Base-by-base conservation (phyloP, 2,797 vertebrate species). In the Miopithecus talapoin region DNA sequence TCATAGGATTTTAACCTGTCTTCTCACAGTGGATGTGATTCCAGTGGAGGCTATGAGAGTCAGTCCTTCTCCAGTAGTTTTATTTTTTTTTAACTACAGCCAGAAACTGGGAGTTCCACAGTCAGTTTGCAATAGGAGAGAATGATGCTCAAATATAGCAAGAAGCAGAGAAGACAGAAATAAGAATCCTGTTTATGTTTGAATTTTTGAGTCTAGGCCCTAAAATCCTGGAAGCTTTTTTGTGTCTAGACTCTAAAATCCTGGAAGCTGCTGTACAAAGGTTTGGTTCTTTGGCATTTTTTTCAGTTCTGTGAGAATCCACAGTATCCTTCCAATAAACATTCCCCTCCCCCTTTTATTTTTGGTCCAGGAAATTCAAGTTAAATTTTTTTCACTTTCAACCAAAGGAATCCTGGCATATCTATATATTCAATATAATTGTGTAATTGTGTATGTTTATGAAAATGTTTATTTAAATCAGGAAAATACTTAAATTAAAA, bases 401-500 rank as follows among this genome's bases (percentile, higher is more conserved):
- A 83, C 12, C 21, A 88, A 89, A 87, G 43, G 14, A 92, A 88
- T 72, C 3, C 11, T 96, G 39, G 14, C 22, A 36, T 61, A 80
- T 43, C 53, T 81, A 30, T 24, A 72, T 75, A 75, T 36, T 92
- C 30, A 84, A n/a, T 85, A 70, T 53, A 89, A 64, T 91, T 53
- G 80, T 68, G 61, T 68, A n/a, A 68, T 68, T 68, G 61, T 61
- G 19, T 93, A 80, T 41, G 57, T 57, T 88, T 92, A 43, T 59
- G 53, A 84, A 92, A 89, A 75, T 89, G 36, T 72, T 83, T 72
- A 81, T 87, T 96, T 93, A 53, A 94, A 33, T 87, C 19, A 92
- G n/a, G 80, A 85, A 97, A 94, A 80, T 74, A 72, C 72, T 94
- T 89, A 89, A 91, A 76, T 94, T 36, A 93, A 96, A 84, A 83